Conservation (phyloP, 2,888 invertebrate species). For the Lasioglossum pauxillum region DNA sequence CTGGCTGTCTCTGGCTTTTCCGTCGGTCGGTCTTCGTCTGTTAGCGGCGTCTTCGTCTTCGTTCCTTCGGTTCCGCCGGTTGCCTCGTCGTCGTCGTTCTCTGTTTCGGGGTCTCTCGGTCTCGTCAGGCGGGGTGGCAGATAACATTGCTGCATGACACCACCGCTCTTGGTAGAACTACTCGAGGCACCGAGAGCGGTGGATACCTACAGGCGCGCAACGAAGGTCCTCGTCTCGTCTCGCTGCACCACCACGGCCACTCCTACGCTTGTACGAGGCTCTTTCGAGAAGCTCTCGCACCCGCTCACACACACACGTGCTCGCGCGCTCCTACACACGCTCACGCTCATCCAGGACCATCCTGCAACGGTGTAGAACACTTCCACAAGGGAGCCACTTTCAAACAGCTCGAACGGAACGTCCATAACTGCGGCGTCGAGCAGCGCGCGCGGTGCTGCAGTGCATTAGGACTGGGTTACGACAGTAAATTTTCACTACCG, state of each 20-base stretch:
- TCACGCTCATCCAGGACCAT: neutral
- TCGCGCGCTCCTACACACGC: neutral
- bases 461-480: slow-evolving; percentile 84
- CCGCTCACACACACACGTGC: neutral
- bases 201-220: slow-evolving; percentile 67
- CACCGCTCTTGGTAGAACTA: slow-evolving; percentile 80
- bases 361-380: slow-evolving; percentile 20
- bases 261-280: slow-evolving; percentile 1
- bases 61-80: neutral
- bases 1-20: slow-evolving; percentile 58
- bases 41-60: neutral
- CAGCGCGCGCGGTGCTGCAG: slow-evolving; percentile 72
- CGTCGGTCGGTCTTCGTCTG: slow-evolving; percentile 44
- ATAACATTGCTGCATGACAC: slow-evolving; percentile 82
- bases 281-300: neutral
- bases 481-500: slow-evolving; percentile 84
- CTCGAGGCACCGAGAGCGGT: slow-evolving; percentile 77
- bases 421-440: slow-evolving; percentile 80
- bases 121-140: slow-evolving; percentile 81
- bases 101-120: slow-evolving; percentile 41
- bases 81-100: slow-evolving; percentile 20
- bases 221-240: slow-evolving; percentile 53
- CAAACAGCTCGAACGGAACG: slow-evolving; percentile 74
- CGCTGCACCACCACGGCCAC: slow-evolving; percentile 9
- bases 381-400: slow-evolving; percentile 25